Conservation (phyloP, 2,113 vertebrate genomes). For the Microtus montanus region DNA sequence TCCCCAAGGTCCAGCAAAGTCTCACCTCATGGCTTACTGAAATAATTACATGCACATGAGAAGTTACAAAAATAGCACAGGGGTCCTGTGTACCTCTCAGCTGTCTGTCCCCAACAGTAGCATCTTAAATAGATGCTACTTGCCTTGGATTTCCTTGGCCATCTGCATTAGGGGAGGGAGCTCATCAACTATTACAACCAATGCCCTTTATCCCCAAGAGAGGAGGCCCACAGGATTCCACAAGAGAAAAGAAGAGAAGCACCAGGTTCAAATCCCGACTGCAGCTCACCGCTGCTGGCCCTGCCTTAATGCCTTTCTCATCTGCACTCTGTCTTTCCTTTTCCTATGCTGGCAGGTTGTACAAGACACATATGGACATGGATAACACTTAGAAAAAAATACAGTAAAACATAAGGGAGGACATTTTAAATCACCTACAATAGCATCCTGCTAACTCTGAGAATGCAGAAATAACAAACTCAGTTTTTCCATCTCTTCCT, state of each 20-base stretch:
- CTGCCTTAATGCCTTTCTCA: not conserved
- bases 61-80: slow-evolving; percentile 8
- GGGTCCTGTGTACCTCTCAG: not conserved
- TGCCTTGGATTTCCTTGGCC: not conserved
- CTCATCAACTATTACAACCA: not conserved
- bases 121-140: not conserved
- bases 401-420: not conserved
- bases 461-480: not conserved
- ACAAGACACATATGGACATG: not conserved
- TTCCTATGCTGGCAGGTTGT: not conserved
- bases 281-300: not conserved
- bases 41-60: slow-evolving; percentile 27
- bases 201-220: not conserved
- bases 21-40: not conserved
- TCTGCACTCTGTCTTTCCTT: not conserved
- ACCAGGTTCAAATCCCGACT: not conserved
- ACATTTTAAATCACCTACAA: not conserved
- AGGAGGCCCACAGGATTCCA: not conserved
- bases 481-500: not conserved
- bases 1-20: not conserved
- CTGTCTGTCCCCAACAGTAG: not conserved
- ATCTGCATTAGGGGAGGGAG: not conserved
- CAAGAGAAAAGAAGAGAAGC: not conserved
- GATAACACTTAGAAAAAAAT: slow-evolving; percentile 7
- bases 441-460: not conserved